phyloP scores from a whole-genome alignment of 2,888 invertebrate genomes.

The Endotricha flammealis region DNA sequence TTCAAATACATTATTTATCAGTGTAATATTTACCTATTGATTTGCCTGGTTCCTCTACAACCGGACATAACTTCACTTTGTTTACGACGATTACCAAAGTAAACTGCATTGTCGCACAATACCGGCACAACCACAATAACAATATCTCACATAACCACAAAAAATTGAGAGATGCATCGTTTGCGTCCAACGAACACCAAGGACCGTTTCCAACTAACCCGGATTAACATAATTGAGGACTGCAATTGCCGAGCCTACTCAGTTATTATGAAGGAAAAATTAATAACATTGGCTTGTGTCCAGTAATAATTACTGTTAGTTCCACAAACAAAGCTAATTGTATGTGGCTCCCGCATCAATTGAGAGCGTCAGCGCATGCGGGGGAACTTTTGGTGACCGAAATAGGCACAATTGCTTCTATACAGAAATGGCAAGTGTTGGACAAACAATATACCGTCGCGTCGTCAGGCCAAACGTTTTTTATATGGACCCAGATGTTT shows the following conservation, averaged over 20 bases:
- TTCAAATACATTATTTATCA: too few relatives aligned
- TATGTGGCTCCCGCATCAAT: slow-evolving; percentile 74
- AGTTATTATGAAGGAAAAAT: slow-evolving; percentile 50
- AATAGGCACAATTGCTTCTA: slow-evolving; percentile 65
- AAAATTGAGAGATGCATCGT: slow-evolving; percentile 61
- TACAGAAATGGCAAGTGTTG: slow-evolving; percentile 54
- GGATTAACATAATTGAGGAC: slow-evolving; percentile 66
- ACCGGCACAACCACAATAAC: slow-evolving; percentile 43
- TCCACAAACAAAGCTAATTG: slow-evolving; percentile 68
- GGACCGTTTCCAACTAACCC: slow-evolving; percentile 64
- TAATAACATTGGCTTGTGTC: slow-evolving; percentile 58
- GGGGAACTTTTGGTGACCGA: slow-evolving; percentile 69
- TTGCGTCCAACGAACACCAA: slow-evolving; percentile 58
- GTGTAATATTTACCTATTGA: slow-evolving; percentile 53
- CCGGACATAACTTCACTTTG: slow-evolving; percentile 67
- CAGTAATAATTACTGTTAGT: slow-evolving; percentile 62
- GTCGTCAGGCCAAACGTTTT: neutral
- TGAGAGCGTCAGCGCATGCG: slow-evolving; percentile 59
- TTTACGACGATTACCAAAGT: slow-evolving; percentile 71
- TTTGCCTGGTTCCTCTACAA: slow-evolving; percentile 57
- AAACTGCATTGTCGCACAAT: slow-evolving; percentile 66
- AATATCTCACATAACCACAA: slow-evolving; percentile 53
- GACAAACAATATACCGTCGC: slow-evolving; percentile 11
- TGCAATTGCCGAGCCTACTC: slow-evolving; percentile 59
- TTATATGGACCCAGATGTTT: too few relatives aligned